Base-by-base conservation (phyloP, 2,888 invertebrate genomes). In the Drosophila peninsularis region DNA sequence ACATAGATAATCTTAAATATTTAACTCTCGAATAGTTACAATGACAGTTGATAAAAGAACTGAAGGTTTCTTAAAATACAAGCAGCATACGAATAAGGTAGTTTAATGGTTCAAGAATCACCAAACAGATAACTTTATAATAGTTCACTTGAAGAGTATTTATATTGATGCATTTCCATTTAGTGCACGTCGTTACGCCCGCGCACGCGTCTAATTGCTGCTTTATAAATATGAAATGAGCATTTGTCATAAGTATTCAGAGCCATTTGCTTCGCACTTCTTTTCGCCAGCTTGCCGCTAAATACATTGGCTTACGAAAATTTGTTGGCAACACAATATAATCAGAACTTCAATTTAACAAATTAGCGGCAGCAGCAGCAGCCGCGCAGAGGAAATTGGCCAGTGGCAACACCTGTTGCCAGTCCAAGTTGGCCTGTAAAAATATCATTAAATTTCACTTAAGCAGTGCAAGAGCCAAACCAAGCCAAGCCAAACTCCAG, bases 371-470 rank as follows among this genome's bases (percentile, higher is more conserved):
- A 57, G 67, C 60, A 49, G 64, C 52, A 55, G 73, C 50, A 73
- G 71, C 37, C 42, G 62, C 50, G 24, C 55, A 67, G 53, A 55
- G 27, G 53, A 53, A 60, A 64, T 50, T 66, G 63, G 49, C 77
- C 57, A 60, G 55, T 47, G 53, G 47, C 62, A 41, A 39, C 83
- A 88, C 86, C 83, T 83, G 82, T 83, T 88, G 88, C 60, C 57
- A 52, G 14, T 21, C 56, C 58, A 66, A 61, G 60, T 75, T 80
- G 67, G 69, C 65, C 62, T 52, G 75, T 61, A 67, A 75, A 74
- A 74, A 85, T 82, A 82, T 80, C 88, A 82, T 83, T 83, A 85
- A 83, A 83, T 80, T 88, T 88, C 80, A 77, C 86, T 83, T 88
- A 85, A 88, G 85, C 82, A 61, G 55, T 57, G 62, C 70, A 58